Base-by-base conservation (phyloP, 2,888 invertebrate species). In the Ochropleura plecta region DNA sequence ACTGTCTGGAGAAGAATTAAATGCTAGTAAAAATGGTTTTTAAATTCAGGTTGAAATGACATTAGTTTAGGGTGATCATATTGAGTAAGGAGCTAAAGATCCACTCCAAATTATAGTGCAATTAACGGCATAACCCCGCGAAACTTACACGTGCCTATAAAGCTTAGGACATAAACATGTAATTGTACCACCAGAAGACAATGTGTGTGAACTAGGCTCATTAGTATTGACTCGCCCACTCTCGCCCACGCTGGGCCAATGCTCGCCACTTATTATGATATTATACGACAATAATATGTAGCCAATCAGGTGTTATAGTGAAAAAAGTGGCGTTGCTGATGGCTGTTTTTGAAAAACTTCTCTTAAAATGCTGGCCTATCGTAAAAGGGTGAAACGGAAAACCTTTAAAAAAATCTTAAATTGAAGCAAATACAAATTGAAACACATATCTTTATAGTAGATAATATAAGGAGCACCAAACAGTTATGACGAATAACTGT, bases 191-290 rank as follows among this genome's bases (percentile, higher is more conserved):
- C 57, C 73, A 83, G 68, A 75, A 84, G 86, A 90, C 89, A 90
- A 88, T 87, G 88, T 90, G 92, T 92, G 92, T 92, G 92, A 92
- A 91, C 90, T 83, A 84, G 87, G 76, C 90, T 92, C 92, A 92
- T 92, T 92, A 92, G 87, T 82, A 86, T 75, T 73, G 81, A 72
- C 67, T 88, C 92, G 86, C 92, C 91, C 88, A 92, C 91, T 84
- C 83, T 80, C 89, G 85, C 89, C 90, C 82, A 90, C 91, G 82
- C 80, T 73, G 78, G 78, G 74, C 83, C 84, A 83, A 88, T 81
- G 83, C 78, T 86, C 73, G 80, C 78, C 83, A 86, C 81, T 81
- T 88, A 82, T 82, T 87, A 86, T 82, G 80, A 86, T 87, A 86
- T 87, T 87, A 82, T 81, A 74, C 44, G 57, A 75, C 67, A 76